phyloP scores from a whole-genome alignment of 2,888 invertebrate species.

The Amphipoea lucens region DNA sequence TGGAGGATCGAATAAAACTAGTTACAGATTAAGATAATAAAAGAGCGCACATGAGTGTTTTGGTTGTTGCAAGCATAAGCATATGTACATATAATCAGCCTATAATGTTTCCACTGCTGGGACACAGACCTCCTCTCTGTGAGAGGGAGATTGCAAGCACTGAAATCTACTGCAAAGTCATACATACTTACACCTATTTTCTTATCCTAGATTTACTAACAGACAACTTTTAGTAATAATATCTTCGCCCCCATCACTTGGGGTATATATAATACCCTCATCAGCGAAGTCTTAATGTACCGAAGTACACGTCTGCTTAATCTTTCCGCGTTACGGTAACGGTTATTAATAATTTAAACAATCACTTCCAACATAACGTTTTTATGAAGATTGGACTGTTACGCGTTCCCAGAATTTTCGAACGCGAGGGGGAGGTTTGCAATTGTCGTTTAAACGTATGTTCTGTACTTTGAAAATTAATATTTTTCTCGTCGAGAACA shows the following conservation, averaged over 20 bases:
- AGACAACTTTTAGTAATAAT: not conserved
- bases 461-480: slow-evolving; percentile 71
- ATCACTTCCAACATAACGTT: slow-evolving; percentile 46
- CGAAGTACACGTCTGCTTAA: slow-evolving; percentile 40
- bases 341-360: slow-evolving; percentile 61
- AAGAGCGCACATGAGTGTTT: not conserved
- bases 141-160: not conserved
- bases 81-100: not conserved
- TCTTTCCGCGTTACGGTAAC: slow-evolving; percentile 36
- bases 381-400: slow-evolving; percentile 58
- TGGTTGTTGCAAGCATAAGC: not conserved
- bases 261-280: slow-evolving; percentile 19
- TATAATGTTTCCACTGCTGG: not conserved
- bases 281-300: slow-evolving; percentile 20
- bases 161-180: not conserved
- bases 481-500: slow-evolving; percentile 77
- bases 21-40: not conserved
- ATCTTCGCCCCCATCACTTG: not conserved
- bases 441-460: slow-evolving; percentile 59
- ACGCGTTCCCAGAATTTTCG: slow-evolving; percentile 44
- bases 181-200: not conserved
- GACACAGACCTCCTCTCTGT: not conserved
- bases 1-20: slow-evolving; percentile 16
- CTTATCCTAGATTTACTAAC: not conserved
- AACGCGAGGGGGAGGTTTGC: slow-evolving; percentile 42